A percentile compares a stretch with the other conserved stretches of the same genome.
These are phyloP conservation scores for Sabellastarte sp. DNA, from an alignment of 2,888 invertebrate genomes.

Conservation along the genomic window DNA sequence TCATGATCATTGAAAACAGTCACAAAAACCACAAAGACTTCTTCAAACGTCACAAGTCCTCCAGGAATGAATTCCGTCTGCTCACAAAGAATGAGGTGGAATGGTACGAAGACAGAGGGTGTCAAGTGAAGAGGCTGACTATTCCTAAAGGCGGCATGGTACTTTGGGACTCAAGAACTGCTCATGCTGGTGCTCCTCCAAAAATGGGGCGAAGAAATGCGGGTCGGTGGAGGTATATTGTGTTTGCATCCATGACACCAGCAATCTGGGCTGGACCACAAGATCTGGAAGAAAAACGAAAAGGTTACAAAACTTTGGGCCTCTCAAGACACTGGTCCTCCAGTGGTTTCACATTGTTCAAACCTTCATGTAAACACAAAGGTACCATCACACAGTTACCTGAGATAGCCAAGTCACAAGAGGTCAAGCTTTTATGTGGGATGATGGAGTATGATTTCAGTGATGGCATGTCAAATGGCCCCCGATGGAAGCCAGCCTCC, in stretches of 20 bases:
- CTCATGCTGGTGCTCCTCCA: slow-evolving; percentile 48
- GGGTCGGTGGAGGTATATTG: slow-evolving; percentile 43
- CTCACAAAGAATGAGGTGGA: slow-evolving; percentile 30
- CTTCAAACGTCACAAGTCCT: slow-evolving; percentile 1
- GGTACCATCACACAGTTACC: slow-evolving; percentile 27
- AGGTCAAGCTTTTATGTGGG: slow-evolving; percentile 22
- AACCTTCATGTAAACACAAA: slow-evolving; percentile 2
- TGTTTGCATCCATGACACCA: slow-evolving; percentile 47
- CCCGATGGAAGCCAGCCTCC: slow-evolving; percentile 3
- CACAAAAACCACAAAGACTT: slow-evolving; percentile 31
- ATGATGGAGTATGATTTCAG: slow-evolving; percentile 14
- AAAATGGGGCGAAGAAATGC: slow-evolving; percentile 32
- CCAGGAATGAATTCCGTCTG: slow-evolving; percentile 23
- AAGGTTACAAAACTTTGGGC: slow-evolving; percentile 34
- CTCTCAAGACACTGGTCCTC: slow-evolving; percentile 46
- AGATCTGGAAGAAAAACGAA: slow-evolving; percentile 35
- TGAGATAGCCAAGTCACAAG: slow-evolving; percentile 29
- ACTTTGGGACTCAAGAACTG: slow-evolving; percentile 47
- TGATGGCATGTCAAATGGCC: slow-evolving; percentile 19
- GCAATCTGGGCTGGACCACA: slow-evolving; percentile 40
- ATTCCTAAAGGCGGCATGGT: slow-evolving; percentile 48
- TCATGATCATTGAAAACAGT: slow-evolving; percentile 30
- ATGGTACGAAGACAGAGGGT: slow-evolving; percentile 33
- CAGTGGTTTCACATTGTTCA: slow-evolving; percentile 32
- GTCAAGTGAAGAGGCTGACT: slow-evolving; percentile 34